phyloP scores from a whole-genome alignment of 2,113 vertebrate genomes.

The Apus apus region DNA sequence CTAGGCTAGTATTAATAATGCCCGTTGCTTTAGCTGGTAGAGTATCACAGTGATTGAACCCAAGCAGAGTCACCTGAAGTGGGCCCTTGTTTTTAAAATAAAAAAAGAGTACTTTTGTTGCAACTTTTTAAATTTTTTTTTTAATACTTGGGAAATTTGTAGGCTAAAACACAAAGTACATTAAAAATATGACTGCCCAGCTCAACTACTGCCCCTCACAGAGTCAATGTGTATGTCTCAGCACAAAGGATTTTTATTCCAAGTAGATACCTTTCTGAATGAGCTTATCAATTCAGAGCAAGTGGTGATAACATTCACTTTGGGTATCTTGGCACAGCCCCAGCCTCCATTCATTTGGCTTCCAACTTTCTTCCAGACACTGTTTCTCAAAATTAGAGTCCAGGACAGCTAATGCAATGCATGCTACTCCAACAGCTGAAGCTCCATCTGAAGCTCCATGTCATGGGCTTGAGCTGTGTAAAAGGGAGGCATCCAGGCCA shows the following conservation, averaged over 20 bases:
- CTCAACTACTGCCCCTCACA: not conserved
- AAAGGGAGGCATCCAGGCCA: not conserved
- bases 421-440: not conserved
- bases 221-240: not conserved
- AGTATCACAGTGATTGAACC: not conserved
- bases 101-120: not conserved
- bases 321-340: not conserved
- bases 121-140: not conserved
- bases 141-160: not conserved
- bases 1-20: not conserved
- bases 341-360: not conserved
- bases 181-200: not conserved
- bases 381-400: not conserved
- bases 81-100: not conserved
- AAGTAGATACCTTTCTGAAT: not conserved
- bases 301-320: not conserved
- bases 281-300: not conserved
- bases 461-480: not conserved
- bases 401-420: not conserved
- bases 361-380: not conserved
- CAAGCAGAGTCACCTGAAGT: not conserved
- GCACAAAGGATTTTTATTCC: not conserved
- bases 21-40: not conserved
- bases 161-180: not conserved
- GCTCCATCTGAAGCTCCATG: not conserved